Base-by-base conservation (phyloP, 64 coral and sea anemone species). In the Montipora cactus region DNA sequence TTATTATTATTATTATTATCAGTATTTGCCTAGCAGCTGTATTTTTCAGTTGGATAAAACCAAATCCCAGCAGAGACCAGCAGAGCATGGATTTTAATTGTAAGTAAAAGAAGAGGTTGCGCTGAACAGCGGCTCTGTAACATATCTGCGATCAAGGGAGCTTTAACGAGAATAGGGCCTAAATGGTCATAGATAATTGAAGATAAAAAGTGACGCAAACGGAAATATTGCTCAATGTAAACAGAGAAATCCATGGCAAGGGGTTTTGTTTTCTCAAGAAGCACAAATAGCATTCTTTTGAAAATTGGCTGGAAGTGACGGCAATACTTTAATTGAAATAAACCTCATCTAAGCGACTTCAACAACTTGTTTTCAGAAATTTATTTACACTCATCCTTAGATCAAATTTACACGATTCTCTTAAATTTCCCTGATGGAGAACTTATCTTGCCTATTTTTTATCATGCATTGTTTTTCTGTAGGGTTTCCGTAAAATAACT, bases 331-430 rank as follows among this genome's bases (percentile, higher is more conserved):
- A 13, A 48, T 25, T 21, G 15, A 71, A 16, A 44, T 21, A 14
- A 11, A 78, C 76, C 16, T 5, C 76, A 49, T 47, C 47, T 78
- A 13, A 47, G 2, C 13, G 44, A 76, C 25, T 37, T 45, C 74
- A 18, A 84, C 16, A n/a, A 67, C 5, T 84, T 84, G 81, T 84
- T 86, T 81, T 68, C 81, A 84, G 81, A 86, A 86, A 86, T 86
- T 86, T 86, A 86, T 86, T 86, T 86, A 86, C 82, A 86, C 46
- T 71, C 62, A 86, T 72, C 80, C 25, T 16, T 44, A 18, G 13
- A 86, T 86, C 82, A 86, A 86, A 86, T 86, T 86, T 86, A 86
- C 82, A 86, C 13, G 11, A 57, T 16, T 84, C 61, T 78, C 19
- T 14, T 49, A 49, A 5, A 78, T 78, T 49, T 78, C 45, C 76